Conservation (phyloP, 2,797 vertebrate genomes). For the Etheostoma perlongum region DNA sequence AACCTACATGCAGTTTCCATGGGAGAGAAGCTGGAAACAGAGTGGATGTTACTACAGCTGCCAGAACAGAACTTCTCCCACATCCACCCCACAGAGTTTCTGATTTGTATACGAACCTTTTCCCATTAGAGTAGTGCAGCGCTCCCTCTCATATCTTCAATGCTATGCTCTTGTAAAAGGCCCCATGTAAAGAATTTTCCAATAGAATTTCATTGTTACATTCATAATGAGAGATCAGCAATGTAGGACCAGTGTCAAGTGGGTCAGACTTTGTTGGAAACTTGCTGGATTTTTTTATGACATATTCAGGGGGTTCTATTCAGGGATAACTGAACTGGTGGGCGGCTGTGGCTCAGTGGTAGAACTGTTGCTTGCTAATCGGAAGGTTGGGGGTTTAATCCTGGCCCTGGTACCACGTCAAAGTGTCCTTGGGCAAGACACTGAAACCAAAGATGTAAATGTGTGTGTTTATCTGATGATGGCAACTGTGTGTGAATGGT, state of each 20-base stretch:
- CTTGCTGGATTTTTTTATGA: neutral
- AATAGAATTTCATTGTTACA: neutral
- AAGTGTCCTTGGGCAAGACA: too few relatives aligned
- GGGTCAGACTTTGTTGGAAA: neutral
- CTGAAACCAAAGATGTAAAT: too few relatives aligned
- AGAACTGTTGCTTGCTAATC: too few relatives aligned
- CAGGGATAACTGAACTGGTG: neutral
- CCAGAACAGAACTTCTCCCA: conserved; percentile 35
- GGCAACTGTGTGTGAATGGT: too few relatives aligned
- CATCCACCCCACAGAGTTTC: conserved; percentile 31
- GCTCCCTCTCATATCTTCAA: conserved; percentile 3
- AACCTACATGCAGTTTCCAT: conserved; percentile 7
- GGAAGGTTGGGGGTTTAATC: too few relatives aligned
- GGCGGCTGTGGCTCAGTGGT: too few relatives aligned
- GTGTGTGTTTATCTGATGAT: too few relatives aligned
- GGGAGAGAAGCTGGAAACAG: conserved; percentile 31
- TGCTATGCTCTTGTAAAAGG: neutral
- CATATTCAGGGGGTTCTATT: neutral
- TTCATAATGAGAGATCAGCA: neutral
- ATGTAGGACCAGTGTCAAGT: neutral
- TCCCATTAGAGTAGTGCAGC: conserved; percentile 15
- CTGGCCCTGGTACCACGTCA: too few relatives aligned
- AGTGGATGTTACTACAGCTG: conserved; percentile 34
- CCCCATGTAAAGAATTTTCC: neutral
- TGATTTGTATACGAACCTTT: conserved; percentile 13